These are phyloP conservation scores for Nothobranchius furzeri DNA, from an alignment of 2,113 vertebrate species.

Conservation along the genomic window DNA sequence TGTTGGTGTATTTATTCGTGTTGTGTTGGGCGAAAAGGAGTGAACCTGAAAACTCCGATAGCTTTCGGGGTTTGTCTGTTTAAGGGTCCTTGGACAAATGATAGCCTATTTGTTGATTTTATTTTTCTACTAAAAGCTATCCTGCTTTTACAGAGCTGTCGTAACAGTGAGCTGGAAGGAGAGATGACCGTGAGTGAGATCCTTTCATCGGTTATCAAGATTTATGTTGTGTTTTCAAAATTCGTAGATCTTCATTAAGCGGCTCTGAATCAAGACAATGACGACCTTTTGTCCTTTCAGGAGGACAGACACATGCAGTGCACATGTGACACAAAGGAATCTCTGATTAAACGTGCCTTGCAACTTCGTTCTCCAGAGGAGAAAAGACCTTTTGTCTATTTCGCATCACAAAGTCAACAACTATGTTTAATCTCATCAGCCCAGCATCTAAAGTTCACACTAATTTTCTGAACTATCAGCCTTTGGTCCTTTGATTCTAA, in stretches of 20 bases:
- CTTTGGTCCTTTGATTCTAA: slow-evolving; percentile 49
- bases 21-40: neutral
- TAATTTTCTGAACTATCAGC: slow-evolving; percentile 28
- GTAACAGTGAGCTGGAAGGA: too few relatives aligned
- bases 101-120: too few relatives aligned
- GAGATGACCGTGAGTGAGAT: too few relatives aligned
- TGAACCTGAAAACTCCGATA: neutral
- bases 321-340: slow-evolving; percentile 18
- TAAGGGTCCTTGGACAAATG: neutral
- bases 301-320: slow-evolving; percentile 20
- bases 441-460: slow-evolving; percentile 32
- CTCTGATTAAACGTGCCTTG: slow-evolving; percentile 20
- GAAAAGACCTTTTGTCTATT: slow-evolving; percentile 56
- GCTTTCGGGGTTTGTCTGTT: neutral
- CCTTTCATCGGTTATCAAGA: too few relatives aligned
- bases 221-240: too few relatives aligned
- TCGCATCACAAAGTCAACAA: slow-evolving; percentile 34
- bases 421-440: slow-evolving; percentile 37
- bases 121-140: too few relatives aligned
- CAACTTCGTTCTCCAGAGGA: slow-evolving; percentile 20
- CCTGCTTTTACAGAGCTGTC: too few relatives aligned
- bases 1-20: slow-evolving; percentile 5
- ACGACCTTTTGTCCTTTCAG: neutral
- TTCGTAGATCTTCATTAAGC: too few relatives aligned
- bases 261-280: neutral